Conservation (phyloP, 2,888 invertebrate species). For the Syrphus vitripennis region DNA sequence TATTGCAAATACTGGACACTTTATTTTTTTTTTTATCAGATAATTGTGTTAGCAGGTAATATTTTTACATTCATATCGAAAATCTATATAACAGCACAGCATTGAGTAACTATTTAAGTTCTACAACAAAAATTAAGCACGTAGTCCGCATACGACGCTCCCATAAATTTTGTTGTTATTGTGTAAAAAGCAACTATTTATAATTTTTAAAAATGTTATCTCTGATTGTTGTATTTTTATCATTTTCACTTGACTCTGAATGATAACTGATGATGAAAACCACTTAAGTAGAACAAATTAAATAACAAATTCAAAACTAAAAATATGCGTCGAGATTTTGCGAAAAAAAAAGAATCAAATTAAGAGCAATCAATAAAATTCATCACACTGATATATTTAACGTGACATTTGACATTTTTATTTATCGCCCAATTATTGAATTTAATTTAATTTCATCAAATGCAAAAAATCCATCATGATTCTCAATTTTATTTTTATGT, state of each 20-base stretch:
- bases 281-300: not conserved
- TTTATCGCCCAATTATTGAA: not conserved
- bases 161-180: not conserved
- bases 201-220: not conserved
- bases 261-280: conserved; percentile 11
- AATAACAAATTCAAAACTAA: not conserved
- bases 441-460: conserved; percentile 23
- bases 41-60: not conserved
- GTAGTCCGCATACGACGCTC: not conserved
- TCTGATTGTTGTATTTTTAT: conserved; percentile 35
- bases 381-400: not conserved
- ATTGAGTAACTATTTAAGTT: not conserved
- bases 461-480: not conserved
- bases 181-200: not conserved
- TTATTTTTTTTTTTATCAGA: not conserved
- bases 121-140: not conserved
- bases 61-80: not conserved
- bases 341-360: not conserved
- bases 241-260: conserved; percentile 28
- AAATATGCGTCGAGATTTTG: not conserved
- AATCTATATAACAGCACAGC: not conserved
- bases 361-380: not conserved
- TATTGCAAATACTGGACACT: conserved; percentile 2
- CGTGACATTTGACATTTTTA: not conserved
- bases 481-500: not conserved